Percentiles rank a stretch among this genome's conserved stretches.
These are phyloP conservation scores for Tenthredo distinguenda DNA, from an alignment of 2,888 invertebrate genomes.

Conservation along the genomic window DNA sequence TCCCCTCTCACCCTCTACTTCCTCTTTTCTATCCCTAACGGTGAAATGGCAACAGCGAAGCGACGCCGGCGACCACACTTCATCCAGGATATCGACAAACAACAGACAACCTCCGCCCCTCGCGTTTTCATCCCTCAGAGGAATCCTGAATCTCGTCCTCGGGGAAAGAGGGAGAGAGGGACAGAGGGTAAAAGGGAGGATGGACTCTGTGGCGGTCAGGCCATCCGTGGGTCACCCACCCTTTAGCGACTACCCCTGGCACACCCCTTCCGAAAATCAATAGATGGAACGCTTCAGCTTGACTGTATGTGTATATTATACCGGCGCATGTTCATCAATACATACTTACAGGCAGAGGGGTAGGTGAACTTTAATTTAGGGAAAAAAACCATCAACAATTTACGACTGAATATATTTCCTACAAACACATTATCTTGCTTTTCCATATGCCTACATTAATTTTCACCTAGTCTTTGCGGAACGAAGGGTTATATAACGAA, in stretches of 20 bases:
- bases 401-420: neutral
- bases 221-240: conserved; percentile 44
- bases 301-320: neutral
- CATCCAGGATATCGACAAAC: conserved; percentile 71
- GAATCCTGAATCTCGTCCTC: conserved; percentile 36
- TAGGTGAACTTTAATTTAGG: conserved; percentile 25
- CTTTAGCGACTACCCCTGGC: conserved; percentile 40
- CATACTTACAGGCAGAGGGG: neutral
- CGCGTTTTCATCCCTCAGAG: conserved; percentile 53
- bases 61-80: conserved; percentile 64
- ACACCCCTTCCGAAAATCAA: conserved; percentile 72
- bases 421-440: neutral
- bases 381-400: neutral
- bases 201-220: conserved; percentile 48
- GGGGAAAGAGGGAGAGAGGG: conserved; percentile 12
- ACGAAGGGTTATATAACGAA: neutral
- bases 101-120: conserved; percentile 61
- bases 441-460: neutral
- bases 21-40: neutral
- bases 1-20: neutral
- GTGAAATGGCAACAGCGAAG: conserved; percentile 8
- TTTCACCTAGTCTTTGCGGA: neutral
- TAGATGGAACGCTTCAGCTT: conserved; percentile 59
- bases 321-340: neutral
- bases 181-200: conserved; percentile 30